These are phyloP conservation scores for Varecia variegata DNA, from an alignment of 2,797 vertebrate species.

Conservation along the genomic window DNA sequence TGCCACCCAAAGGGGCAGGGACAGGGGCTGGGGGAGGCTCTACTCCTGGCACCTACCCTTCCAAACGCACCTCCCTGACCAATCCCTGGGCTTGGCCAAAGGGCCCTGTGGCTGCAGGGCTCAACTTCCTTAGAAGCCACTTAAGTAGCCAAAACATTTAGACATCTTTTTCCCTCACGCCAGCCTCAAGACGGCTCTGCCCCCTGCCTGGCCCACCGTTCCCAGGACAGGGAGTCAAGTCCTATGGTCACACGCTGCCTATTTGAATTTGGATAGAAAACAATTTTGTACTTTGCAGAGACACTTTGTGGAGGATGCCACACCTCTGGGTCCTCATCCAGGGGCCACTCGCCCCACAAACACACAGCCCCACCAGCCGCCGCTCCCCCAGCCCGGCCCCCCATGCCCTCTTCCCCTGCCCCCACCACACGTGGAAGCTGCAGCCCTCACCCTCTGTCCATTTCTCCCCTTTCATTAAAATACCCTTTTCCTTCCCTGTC, in stretches of 20 bases:
- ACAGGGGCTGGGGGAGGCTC: background rate
- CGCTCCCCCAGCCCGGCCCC: fast-evolving
- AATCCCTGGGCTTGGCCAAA: background rate
- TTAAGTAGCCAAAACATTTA: background rate
- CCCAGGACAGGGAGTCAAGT: background rate
- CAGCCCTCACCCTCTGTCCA: background rate
- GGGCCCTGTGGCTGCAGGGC: background rate
- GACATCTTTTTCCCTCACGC: background rate
- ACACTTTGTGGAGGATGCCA: background rate
- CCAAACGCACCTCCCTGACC: background rate
- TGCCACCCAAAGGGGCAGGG: background rate
- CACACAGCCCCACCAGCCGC: background rate
- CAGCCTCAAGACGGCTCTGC: background rate
- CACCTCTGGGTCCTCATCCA: background rate
- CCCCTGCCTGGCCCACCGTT: background rate
- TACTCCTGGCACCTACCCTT: background rate
- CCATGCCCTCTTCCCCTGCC: background rate
- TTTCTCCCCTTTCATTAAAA: background rate
- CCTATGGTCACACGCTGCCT: background rate
- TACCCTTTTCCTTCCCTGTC: background rate
- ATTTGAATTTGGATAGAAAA: background rate
- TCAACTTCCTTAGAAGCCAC: background rate
- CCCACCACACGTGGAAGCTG: background rate
- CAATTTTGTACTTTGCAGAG: background rate
- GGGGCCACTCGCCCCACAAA: too few species aligned